Base-by-base conservation (phyloP, 2,113 vertebrate species). In the Ptilorrhoa leucosticta region DNA sequence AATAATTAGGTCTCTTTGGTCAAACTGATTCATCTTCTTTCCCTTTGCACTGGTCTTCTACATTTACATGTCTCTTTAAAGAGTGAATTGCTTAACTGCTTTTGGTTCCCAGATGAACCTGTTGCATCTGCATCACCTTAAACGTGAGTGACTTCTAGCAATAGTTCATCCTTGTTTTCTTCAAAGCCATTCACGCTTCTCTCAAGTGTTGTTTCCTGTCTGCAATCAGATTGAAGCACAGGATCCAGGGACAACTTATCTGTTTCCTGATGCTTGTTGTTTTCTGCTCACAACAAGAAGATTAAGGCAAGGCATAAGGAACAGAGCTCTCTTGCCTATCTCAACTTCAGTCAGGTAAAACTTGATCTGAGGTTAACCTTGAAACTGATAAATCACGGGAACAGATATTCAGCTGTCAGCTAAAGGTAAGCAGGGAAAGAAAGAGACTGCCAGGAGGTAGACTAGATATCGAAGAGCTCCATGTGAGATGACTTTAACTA, bases 341-440 rank as follows among this genome's bases (percentile, higher is more conserved):
- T 76, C 81, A 89, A 50, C 76, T 82, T 83, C 76, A 90, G 57
- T 72, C 77, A 78, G 40, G 82, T 75, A 93, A 83, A 88, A 81
- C 70, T 17, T 60, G 48, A 90, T 80, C 61, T 91, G 70, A 83
- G 64, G 40, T 86, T 93, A 94, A 83, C 64, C 68, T 47, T 88
- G 77, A 73, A 92, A 93, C 10, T 87, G 91, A 71, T 93, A 91
- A 96, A 84, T 92, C 88, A 95, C 84, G 76, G 69, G 70, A 96
- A 89, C 27, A 83, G 87, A 92, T 96, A 94, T 53, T 83, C 83
- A 80, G 63, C 89, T 97, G 93, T 84, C 79, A 95, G 71, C 56
- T 84, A 54, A 84, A 93, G 51, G 64, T 77, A 96, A 95, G 90
- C 42, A 78, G 63, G 63, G 78, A 37, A 47, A 83, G 57, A 78